Conservation (phyloP, 2,113 vertebrate species). For the Hystrix brachyura region DNA sequence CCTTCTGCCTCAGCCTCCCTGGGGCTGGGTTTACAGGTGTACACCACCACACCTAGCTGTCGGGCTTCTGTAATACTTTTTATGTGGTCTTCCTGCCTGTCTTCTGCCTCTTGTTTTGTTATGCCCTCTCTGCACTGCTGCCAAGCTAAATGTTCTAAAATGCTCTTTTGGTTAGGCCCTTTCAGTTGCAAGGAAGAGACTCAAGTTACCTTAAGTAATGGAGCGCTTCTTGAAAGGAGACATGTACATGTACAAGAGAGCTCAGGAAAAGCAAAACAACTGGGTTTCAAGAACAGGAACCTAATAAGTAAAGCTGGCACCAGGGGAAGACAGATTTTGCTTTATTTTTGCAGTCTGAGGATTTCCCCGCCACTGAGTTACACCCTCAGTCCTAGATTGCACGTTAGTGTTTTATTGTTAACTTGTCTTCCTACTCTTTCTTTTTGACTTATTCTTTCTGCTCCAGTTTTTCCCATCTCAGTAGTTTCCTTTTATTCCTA, state of each 20-base stretch:
- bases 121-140: constrained; percentile 25
- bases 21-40: neutral
- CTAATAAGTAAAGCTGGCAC: constrained; percentile 53
- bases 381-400: neutral
- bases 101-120: constrained; percentile 14
- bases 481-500: constrained; percentile 55
- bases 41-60: neutral
- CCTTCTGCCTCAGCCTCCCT: neutral
- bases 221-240: constrained; percentile 59
- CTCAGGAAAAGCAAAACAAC: constrained; percentile 57
- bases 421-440: constrained; percentile 21
- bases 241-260: neutral
- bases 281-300: constrained; percentile 44
- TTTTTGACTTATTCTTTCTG: constrained; percentile 38
- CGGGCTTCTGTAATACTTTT: constrained; percentile 42
- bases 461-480: neutral
- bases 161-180: constrained; percentile 63
- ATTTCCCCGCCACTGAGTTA: neutral
- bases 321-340: constrained; percentile 33
- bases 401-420: constrained; percentile 13
- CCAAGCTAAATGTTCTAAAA: constrained; percentile 58
- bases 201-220: constrained; percentile 59
- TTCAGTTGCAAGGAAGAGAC: constrained; percentile 56
- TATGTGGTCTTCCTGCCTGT: neutral
- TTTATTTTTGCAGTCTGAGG: neutral